Evolutionary conservation across 2,113 vertebrate genomes (phyloP).

Genomic region (Maccullochella peelii): DNA sequence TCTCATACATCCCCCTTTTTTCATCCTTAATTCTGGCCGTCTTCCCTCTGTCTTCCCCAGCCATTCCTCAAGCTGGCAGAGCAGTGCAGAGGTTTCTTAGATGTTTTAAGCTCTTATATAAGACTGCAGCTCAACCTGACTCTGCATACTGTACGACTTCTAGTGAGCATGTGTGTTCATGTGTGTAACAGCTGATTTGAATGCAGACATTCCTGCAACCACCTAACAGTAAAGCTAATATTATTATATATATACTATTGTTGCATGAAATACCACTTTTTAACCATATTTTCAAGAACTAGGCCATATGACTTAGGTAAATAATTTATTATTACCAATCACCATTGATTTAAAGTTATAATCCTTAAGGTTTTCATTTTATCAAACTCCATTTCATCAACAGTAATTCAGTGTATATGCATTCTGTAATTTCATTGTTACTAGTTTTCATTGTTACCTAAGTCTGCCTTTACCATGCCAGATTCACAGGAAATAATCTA

Average conservation of each 20-base stretch:
- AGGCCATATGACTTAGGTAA: background rate
- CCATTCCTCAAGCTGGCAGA: slow-evolving; percentile 39
- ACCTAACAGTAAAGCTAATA: background rate
- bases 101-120: slow-evolving; percentile 68
- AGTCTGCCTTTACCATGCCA: background rate
- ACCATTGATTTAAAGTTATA: background rate
- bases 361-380: background rate
- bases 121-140: slow-evolving; percentile 67
- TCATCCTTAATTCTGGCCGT: slow-evolving; percentile 23
- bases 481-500: background rate
- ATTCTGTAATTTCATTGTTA: background rate
- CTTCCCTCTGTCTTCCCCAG: slow-evolving; percentile 29
- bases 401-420: background rate
- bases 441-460: background rate
- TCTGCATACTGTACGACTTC: slow-evolving; percentile 36
- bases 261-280: background rate
- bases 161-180: background rate
- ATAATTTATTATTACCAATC: background rate
- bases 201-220: background rate
- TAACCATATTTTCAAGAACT: background rate
- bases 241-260: no score
- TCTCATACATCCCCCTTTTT: background rate
- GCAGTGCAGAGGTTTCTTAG: slow-evolving; percentile 49
- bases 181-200: slow-evolving; percentile 35
- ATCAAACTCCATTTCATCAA: background rate